Evolutionary conservation across 1,140 invertebrate genomes (phyloP).

Genomic region (Halictus rubicundus): DNA sequence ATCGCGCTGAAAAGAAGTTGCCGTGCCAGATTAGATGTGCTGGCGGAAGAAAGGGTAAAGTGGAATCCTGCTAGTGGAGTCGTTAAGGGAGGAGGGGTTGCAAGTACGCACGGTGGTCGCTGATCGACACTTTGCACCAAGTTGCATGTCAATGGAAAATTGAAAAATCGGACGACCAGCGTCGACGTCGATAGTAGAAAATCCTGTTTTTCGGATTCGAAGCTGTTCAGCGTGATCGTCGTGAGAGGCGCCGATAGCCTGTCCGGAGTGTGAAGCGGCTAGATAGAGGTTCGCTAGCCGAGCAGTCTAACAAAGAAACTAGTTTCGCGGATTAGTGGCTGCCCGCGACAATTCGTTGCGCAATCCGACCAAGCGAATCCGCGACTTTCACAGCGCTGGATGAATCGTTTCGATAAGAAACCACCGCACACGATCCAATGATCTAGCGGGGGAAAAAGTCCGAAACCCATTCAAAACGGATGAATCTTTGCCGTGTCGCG

Average conservation of each 20-base stretch:
- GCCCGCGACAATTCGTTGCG: conserved; percentile 25
- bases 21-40: too few relatives aligned
- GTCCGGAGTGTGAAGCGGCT: too few relatives aligned
- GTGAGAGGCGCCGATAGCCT: neutral
- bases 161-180: neutral
- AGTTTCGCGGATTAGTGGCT: neutral
- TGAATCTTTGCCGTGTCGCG: too few relatives aligned
- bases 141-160: neutral
- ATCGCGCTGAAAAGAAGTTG: too few relatives aligned
- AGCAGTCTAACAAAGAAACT: neutral
- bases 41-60: too few relatives aligned
- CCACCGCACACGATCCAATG: too few relatives aligned
- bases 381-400: conserved; percentile 27
- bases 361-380: conserved; percentile 6
- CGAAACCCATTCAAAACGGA: too few relatives aligned
- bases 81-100: too few relatives aligned
- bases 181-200: neutral
- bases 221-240: neutral
- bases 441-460: too few relatives aligned
- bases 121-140: neutral
- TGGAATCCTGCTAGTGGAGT: too few relatives aligned
- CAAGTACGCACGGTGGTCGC: neutral
- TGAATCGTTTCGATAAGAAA: neutral
- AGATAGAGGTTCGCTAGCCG: too few relatives aligned
- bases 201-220: neutral